Evolutionary conservation across 2,113 vertebrate species (phyloP), one percentile per base, ranked within the genome.

Genomic region (Crotalus viridis): DNA sequence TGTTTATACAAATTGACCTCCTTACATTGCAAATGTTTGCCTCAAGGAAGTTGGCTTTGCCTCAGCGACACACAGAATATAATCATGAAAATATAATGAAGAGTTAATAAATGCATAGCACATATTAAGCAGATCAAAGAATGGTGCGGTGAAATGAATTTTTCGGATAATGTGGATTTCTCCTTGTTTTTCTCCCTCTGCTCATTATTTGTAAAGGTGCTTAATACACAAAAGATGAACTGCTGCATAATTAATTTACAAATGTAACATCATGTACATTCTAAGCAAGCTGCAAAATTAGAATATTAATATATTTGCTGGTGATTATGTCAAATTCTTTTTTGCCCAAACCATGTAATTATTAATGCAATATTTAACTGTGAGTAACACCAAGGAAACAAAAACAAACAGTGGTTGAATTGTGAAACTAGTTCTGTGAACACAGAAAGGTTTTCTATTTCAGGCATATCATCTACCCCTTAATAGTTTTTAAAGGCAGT

Each of bases 31-130:
- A 96, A 94, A 95, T 94, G 46, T 94, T 97, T 94, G 94, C 96
- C 96, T 94, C 85, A 91, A 97, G 95, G 94, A 97, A 96, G 89
- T 93, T 87, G 92, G 90, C 88, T 97, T 95, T 96, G 87, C 96
- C 97, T 94, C 89, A 88, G 94, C 89, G 93, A 92, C 87, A 85
- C 15, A 89, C 12, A 95, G 88, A 96, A 89, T 95, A 95, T 92
- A 96, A 94, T 96, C 10, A 96, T 97, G 96, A 96, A 97, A 97
- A 97, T 96, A 94, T 93, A 96, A 96, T 96, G 92, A 96, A 95
- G 93, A 96, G 85, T 96, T 97, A 97, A 97, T 97, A 93, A 97
- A 95, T 95, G 88, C 93, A 92, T 93, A 89, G 26, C 0, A 74
- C 85, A 5, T 91, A 93, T 96, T 96, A 95, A 91, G 86, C 85